Percentiles rank a stretch among this genome's conserved stretches.
phyloP scores from a whole-genome alignment of 2,888 invertebrate genomes.

The Helobdella robusta region DNA sequence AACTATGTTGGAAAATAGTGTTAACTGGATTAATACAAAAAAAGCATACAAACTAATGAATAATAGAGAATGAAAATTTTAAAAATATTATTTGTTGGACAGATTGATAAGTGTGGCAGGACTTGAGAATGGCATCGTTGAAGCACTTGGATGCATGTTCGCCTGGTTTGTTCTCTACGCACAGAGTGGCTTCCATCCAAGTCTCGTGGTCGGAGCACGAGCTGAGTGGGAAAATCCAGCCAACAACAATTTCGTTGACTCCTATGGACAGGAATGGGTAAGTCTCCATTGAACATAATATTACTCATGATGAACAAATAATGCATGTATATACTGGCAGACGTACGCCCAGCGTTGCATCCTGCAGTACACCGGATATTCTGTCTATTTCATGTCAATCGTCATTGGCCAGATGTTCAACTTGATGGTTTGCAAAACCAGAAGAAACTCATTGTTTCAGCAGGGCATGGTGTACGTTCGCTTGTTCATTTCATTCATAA shows the following conservation, averaged over 20 bases:
- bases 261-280: slow-evolving; percentile 48
- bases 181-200: slow-evolving; percentile 93
- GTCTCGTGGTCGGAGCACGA: slow-evolving; percentile 80
- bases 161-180: slow-evolving; percentile 99
- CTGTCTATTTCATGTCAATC: slow-evolving; percentile 20
- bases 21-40: too few species aligned
- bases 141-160: slow-evolving; percentile 99
- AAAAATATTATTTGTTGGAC: too few species aligned
- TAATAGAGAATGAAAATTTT: too few species aligned
- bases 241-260: slow-evolving; percentile 92
- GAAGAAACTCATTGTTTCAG: slow-evolving; percentile 22
- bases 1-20: too few species aligned
- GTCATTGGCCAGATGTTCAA: slow-evolving; percentile 24
- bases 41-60: too few species aligned
- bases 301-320: not conserved
- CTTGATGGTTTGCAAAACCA: slow-evolving; percentile 24
- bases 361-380: slow-evolving; percentile 20
- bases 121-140: slow-evolving; percentile 99
- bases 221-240: slow-evolving; percentile 97
- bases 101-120: slow-evolving; percentile 91
- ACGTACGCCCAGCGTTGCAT: slow-evolving; percentile 24
- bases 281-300: not conserved
- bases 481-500: too few species aligned
- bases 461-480: slow-evolving; percentile 25
- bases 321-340: slow-evolving; percentile 8